These are phyloP conservation scores for Lasioglossum vierecki DNA, from an alignment of 2,888 invertebrate species.

Conservation along the genomic window DNA sequence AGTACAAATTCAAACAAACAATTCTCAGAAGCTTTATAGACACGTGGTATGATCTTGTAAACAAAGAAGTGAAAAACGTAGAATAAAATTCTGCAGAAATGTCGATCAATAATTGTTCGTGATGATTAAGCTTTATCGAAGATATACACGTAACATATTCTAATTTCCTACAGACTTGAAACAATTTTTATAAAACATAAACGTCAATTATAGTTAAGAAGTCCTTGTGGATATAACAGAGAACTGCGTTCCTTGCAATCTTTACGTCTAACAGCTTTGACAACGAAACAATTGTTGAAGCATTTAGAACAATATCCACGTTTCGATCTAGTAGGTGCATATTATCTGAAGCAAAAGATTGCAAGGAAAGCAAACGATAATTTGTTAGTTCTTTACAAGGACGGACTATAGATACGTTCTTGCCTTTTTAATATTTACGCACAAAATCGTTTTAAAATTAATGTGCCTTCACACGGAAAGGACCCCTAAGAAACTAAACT, in stretches of 20 bases:
- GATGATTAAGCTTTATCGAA: slow-evolving; percentile 19
- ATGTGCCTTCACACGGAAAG: slow-evolving; percentile 44
- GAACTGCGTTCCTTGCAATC: slow-evolving; percentile 37
- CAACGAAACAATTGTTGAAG: not conserved
- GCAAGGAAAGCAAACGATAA: slow-evolving; percentile 39
- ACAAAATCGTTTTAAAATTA: not conserved
- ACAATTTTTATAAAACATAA: slow-evolving; percentile 3
- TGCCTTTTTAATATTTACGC: slow-evolving; percentile 38
- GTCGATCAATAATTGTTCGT: not conserved
- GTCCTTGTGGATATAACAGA: slow-evolving; percentile 42
- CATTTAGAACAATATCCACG: not conserved
- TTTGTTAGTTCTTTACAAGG: slow-evolving; percentile 48
- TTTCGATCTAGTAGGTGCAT: not conserved
- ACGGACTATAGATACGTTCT: slow-evolving; percentile 28
- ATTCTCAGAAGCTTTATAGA: slow-evolving; percentile 2
- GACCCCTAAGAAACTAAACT: slow-evolving; percentile 13
- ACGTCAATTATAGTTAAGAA: slow-evolving; percentile 29
- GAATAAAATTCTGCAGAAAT: slow-evolving; percentile 30
- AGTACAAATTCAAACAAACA: not conserved
- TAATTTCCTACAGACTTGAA: not conserved
- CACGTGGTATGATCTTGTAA: not conserved
- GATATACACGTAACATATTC: slow-evolving; percentile 17
- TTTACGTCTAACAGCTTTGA: not conserved
- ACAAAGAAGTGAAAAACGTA: not conserved
- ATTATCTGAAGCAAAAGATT: slow-evolving; percentile 30